Base-by-base conservation (phyloP, 2,797 vertebrate genomes). In the Dromococcyx pavoninus region DNA sequence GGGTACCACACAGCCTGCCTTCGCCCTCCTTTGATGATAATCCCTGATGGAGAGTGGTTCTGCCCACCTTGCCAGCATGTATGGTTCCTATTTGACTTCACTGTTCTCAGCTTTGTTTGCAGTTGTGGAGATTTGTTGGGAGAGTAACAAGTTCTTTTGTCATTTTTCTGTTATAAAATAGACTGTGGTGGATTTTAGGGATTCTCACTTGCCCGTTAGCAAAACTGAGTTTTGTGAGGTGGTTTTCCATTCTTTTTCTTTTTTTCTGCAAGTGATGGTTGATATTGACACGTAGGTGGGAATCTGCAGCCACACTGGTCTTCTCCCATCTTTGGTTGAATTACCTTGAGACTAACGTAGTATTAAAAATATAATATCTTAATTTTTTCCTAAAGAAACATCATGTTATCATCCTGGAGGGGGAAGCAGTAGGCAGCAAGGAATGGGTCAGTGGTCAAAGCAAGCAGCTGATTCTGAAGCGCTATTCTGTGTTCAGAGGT, bases 41-140 rank as follows among this genome's bases (percentile, higher is more conserved):
- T 99, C 88, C 99, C 99, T 1, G 99, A 99, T 3, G 99, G 99
- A 97, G 98, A 99, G 91, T 99, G 99, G 99, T 99, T 99, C 97
- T 99, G 99, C 94, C 99, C 99, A 0, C 99, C 99, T 48, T 99
- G 99, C 96, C 99, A 99, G 92, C 99, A 99, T 25, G 99, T 99
- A 98, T 54, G 98, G 14, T 39, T 94, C 76, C 25, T 56, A 0
- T 86, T 65, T 5, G 19, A 25, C 72, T 69, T 41, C 27, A 17
- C 13, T 54, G 13, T 35, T 73, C 41, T 39, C 35, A 39, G 61
- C 73, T 76, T 65, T 74, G n/a, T n/a, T 71, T 37, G 35, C 1
- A 4, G 1, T 53, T 60, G 21, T 53, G 50, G 44, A 46, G 43
- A n/a, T 69, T 35, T 67, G 4, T 27, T 57, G 28, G 24, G 57